Evolutionary conservation across 1,140 invertebrate species (phyloP).

Genomic region (Monochamus saltuarius): DNA sequence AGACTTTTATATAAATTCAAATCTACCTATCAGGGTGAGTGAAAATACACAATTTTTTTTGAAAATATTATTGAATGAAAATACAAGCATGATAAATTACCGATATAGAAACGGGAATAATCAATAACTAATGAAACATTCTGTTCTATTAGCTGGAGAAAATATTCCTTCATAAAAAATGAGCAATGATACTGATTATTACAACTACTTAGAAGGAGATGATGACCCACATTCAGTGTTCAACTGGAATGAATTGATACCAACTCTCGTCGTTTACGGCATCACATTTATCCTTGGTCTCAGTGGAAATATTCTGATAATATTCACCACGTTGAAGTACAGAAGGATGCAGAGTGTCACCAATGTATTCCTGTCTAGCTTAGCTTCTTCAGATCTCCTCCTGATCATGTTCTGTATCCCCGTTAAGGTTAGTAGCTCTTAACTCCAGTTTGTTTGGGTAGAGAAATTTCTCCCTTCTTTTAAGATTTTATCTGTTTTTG

Average conservation of each 20-base stretch:
- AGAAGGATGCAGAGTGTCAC: slow-evolving; percentile 56
- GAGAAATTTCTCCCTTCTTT: too few relatives aligned
- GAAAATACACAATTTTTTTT: too few relatives aligned
- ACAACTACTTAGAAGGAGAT: slow-evolving; percentile 1
- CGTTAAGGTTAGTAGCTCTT: slow-evolving; percentile 63
- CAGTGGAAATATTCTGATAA: slow-evolving; percentile 62
- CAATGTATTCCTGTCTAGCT: slow-evolving; percentile 70
- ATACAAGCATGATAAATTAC: too few relatives aligned
- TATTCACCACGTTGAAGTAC: slow-evolving; percentile 50
- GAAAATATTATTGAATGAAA: too few relatives aligned
- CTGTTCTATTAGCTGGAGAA: not conserved
- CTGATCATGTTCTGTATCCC: slow-evolving; percentile 74
- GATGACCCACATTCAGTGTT: slow-evolving; percentile 51
- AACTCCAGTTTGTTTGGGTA: too few relatives aligned
- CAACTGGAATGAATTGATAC: slow-evolving; percentile 61
- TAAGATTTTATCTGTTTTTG: too few relatives aligned
- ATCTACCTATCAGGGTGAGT: too few relatives aligned
- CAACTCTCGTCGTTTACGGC: slow-evolving; percentile 62
- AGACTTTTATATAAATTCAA: too few relatives aligned
- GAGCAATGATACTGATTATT: slow-evolving; percentile 2
- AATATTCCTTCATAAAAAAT: not conserved
- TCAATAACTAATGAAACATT: not conserved
- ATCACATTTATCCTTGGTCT: slow-evolving; percentile 65
- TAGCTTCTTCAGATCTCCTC: slow-evolving; percentile 71
- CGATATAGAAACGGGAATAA: too few relatives aligned